These are phyloP conservation scores for Tolmerus cingulatus DNA, from an alignment of 2,888 invertebrate genomes.

Conservation along the genomic window DNA sequence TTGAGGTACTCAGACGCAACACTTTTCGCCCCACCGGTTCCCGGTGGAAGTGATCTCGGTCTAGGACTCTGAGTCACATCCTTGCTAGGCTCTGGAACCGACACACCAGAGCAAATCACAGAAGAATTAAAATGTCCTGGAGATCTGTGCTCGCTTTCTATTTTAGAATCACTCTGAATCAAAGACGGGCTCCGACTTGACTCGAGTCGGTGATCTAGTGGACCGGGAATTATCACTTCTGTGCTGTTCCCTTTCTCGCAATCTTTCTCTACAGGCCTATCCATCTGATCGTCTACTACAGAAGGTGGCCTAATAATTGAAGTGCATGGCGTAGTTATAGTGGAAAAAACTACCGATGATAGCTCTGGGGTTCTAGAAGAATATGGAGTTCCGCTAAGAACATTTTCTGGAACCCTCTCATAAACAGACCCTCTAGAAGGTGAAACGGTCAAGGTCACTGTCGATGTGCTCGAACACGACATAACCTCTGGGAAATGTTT, in stretches of 20 bases:
- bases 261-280: not conserved
- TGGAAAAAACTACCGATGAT: not conserved
- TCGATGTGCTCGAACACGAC: not conserved
- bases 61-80: not conserved
- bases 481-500: slow-evolving; percentile 43
- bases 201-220: not conserved
- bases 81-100: not conserved
- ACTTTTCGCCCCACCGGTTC: slow-evolving; percentile 67
- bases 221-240: not conserved
- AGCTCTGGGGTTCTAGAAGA: not conserved
- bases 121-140: not conserved
- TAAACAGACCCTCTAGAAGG: not conserved
- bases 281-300: not conserved
- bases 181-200: not conserved
- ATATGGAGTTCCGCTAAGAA: not conserved
- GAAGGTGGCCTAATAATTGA: not conserved
- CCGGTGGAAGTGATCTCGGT: slow-evolving; percentile 33
- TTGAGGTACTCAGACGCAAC: slow-evolving; percentile 74
- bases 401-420: not conserved
- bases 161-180: not conserved
- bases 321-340: not conserved
- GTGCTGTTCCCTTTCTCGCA: not conserved
- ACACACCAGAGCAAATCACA: not conserved
- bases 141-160: slow-evolving; percentile 20
- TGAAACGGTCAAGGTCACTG: slow-evolving; percentile 35